Base-by-base conservation (phyloP, 1,140 invertebrate species). In the Conus ventricosus region DNA sequence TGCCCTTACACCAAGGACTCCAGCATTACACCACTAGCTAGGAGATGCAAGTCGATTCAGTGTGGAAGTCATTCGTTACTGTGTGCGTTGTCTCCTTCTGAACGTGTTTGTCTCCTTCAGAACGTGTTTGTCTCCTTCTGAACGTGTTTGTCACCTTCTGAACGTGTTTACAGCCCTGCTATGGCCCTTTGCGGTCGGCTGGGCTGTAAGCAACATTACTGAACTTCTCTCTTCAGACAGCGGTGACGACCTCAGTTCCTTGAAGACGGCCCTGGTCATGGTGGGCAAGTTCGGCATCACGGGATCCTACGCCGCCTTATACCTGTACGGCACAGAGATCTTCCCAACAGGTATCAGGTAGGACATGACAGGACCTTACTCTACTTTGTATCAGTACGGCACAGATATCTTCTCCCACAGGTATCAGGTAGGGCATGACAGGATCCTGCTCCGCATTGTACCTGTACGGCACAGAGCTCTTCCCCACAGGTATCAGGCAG, bases 201-300 rank as follows among this genome's bases (percentile, higher is more conserved):
- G 39, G 39, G 39, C 3, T 39, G 3, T 39, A 39, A 39, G 39
- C 39, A 39, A 39, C 39, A 39, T 39, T 39, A 39, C 39, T 39
- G 39, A 13, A 13, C 10, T 27, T 81, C 0, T 54, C 3, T 23
- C 4, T 81, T 53, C 90, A 94, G 93, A 87, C 39, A 85, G 88
- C 84, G 93, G 93, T 13, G 89, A 85, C 11, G 96, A 96, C 85
- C 94, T 96, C 85, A 94, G 94, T 5, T 97, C 96, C 96, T 90
- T 97, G n/a, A 93, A 96, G 0, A 96, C 97, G 7, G 95, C 96
- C 11, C 96, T 97, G 76, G 97, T 97, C 11, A 98, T 98, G 97
- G 94, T 97, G 78, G 97, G 97, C 13, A 98, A 98, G 95, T 95
- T 98, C 91, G 97, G 97, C 23, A 97, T 98, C 85, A 97, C 97